Evolutionary conservation across 2,113 vertebrate genomes (phyloP).

Genomic region (Hemibagrus wyckioides): DNA sequence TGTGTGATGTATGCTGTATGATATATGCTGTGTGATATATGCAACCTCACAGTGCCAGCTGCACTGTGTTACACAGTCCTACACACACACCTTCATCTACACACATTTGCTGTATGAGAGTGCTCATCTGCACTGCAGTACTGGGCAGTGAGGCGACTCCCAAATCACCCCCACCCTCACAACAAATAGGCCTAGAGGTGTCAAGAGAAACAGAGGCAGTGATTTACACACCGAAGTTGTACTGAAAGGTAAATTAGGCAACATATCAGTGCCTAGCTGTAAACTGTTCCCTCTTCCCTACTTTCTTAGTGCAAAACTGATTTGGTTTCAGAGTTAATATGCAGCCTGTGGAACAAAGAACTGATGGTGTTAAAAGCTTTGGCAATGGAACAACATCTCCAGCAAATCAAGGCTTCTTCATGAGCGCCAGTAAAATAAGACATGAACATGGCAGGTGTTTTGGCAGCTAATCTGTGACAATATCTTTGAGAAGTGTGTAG

Average conservation of each 20-base stretch:
- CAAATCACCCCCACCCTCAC: constrained; percentile 30
- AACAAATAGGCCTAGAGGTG: neutral
- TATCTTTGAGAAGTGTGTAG: neutral
- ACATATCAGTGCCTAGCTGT: neutral
- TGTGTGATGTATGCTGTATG: neutral
- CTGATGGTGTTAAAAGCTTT: neutral
- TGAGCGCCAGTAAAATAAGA: neutral
- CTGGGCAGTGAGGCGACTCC: constrained; percentile 48
- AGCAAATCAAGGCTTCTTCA: neutral
- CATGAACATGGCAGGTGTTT: neutral
- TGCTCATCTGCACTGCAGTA: constrained; percentile 62
- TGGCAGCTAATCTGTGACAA: neutral
- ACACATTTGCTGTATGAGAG: constrained; percentile 49
- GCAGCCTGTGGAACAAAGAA: neutral
- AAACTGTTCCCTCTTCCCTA: neutral
- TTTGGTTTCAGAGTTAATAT: neutral
- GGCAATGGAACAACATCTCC: neutral
- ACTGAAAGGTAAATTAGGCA: neutral
- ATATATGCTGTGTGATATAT: neutral
- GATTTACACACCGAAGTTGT: neutral
- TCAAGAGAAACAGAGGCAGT: neutral
- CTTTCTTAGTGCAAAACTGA: neutral
- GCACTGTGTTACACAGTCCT: neutral
- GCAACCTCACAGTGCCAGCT: neutral
- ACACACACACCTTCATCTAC: constrained; percentile 13